Evolutionary conservation across 2,888 invertebrate species (phyloP), one percentile per base, ranked within the genome.

Genomic region (Apotomis turbidana): DNA sequence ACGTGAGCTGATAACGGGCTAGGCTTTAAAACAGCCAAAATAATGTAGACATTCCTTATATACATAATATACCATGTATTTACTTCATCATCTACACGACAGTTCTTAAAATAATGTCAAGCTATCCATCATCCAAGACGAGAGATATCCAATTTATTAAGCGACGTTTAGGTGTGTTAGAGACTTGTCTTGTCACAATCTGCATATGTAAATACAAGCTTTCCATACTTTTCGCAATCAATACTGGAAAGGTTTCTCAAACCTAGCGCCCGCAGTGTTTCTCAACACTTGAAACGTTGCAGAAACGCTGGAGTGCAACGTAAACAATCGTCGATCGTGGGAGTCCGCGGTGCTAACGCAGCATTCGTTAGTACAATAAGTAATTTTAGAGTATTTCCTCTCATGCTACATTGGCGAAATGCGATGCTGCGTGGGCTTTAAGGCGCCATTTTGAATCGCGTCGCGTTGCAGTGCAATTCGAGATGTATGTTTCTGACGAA

Each of bases 271-370:
- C 85, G 83, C 84, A 86, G 80, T 76, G 80, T 92, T 91, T 89
- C 91, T 81, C 87, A 91, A 91, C 86, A 86, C 78, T 86, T 84
- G 63, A 85, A 86, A 79, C 85, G 86, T 91, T 91, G 92, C 91
- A 90, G 90, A 90, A 90, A 90, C 89, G 88, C 87, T 89, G 84
- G 84, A 91, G 88, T 88, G 89, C 87, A 89, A 80, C 82, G 84
- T 88, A 89, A 92, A 93, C 91, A 92, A 91, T 90, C 83, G 83
- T 80, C 80, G 84, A 80, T 88, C 90, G 91, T 92, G 91, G 90
- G 92, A 91, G 90, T 81, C 81, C 76, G 79, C 83, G 82, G 80
- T 84, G 85, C 85, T 81, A 83, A 78, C 81, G 77, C 81, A 82
- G 83, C 85, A 80, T 83, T 86, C 79, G 78, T 80, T 81, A 58